Conservation (phyloP, 2,797 vertebrate genomes). For the Euthynnus affinis region DNA sequence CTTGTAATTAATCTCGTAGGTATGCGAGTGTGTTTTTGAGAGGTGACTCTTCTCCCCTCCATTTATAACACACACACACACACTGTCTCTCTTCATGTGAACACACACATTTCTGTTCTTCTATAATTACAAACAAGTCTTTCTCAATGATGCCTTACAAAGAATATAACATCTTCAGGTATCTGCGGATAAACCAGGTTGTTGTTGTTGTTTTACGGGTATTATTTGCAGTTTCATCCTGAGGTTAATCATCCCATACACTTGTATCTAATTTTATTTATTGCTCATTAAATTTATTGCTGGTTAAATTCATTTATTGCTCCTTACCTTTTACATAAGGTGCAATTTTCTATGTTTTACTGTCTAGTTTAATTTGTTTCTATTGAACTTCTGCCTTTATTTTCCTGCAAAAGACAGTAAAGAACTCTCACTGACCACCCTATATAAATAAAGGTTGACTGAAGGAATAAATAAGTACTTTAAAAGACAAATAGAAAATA, state of each 20-base stretch:
- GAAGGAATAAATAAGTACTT: slow-evolving; percentile 3
- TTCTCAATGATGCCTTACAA: slow-evolving; percentile 20
- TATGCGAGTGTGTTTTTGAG: slow-evolving; percentile 79
- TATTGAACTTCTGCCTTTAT: neutral
- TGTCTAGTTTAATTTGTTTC: neutral
- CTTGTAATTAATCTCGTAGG: slow-evolving; percentile 85
- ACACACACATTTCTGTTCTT: slow-evolving; percentile 26
- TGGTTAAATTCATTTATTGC: slow-evolving; percentile 17
- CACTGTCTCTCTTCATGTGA: slow-evolving; percentile 4
- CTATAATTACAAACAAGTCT: neutral
- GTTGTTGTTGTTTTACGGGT: neutral
- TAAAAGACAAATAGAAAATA: neutral
- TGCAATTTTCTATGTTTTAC: neutral
- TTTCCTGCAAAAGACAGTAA: neutral
- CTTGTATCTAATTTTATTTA: slow-evolving; percentile 11
- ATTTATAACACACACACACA: slow-evolving; percentile 52
- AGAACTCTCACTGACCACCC: neutral
- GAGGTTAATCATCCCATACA: neutral
- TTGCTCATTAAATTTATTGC: slow-evolving; percentile 14
- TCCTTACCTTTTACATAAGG: neutral
- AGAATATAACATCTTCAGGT: neutral
- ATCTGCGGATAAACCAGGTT: neutral
- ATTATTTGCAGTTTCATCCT: neutral
- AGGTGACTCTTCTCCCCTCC: slow-evolving; percentile 69
- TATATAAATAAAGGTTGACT: neutral